Evolutionary conservation across 2,797 vertebrate species (phyloP), one percentile per base, ranked within the genome.

Genomic region (Hippoglossus hippoglossus): DNA sequence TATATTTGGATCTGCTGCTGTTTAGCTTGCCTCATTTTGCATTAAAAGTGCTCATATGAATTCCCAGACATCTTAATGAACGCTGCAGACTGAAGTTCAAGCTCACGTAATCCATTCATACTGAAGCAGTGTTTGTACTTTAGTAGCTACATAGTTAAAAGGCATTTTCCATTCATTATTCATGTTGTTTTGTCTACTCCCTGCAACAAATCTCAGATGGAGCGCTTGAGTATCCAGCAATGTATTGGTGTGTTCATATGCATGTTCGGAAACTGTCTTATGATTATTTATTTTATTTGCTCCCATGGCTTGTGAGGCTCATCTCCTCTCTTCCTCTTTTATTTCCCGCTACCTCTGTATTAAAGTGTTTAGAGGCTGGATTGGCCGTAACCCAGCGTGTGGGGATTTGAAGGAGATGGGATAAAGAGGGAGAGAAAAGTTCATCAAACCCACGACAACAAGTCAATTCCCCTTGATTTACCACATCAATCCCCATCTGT

Each of bases 391-490:
- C 72, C 62, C 82, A 80, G 81, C 28, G 62, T 88, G 79, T 68
- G 74, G 75, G 67, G 77, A 67, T 87, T 73, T 79, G 82, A 75
- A 80, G 77, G 79, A 83, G 80, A 79, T 50, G 75, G 80, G 87
- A 89, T 88, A 90, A 91, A 89, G 81, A 88, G 81, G 68, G 36
- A 39, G 68, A 85, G 84, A 84, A 55, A 84, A 84, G 86, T 91
- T 91, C 83, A 91, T 88, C 87, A 90, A 89, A 85, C 69, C 58
- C 63, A 15, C 66, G 80, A 90, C 85, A 88, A 89, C 77, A 86
- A 89, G 85, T 88, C 87, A 87, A 89, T 90, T 90, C 78, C 34
- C 77, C 50, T 57, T 85, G 85, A 89, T 90, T 77, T 82, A 87
- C 67, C 58, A 61, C 87, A 85, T 87, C 80, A 80, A 74, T 87